These are phyloP conservation scores for Pyrrhosoma nymphula DNA, from an alignment of 2,888 invertebrate genomes.

Conservation along the genomic window DNA sequence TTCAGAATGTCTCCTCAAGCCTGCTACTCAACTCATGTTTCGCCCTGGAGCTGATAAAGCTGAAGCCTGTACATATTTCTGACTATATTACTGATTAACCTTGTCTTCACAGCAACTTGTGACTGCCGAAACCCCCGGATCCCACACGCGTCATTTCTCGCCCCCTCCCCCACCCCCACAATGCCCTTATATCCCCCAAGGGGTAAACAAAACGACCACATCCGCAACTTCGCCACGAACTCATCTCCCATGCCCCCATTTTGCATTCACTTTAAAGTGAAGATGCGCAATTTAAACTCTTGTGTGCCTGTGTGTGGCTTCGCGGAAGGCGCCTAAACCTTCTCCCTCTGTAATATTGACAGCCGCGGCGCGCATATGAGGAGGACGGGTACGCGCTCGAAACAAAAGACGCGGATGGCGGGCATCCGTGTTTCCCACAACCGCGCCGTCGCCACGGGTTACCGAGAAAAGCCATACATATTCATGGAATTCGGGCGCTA, in stretches of 20 bases:
- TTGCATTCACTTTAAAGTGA: not conserved
- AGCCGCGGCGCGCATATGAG: no score
- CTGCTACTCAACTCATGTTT: no score
- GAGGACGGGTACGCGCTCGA: not conserved
- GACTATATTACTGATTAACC: not conserved
- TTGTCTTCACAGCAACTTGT: not conserved
- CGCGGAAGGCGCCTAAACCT: not conserved
- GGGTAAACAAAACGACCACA: not conserved
- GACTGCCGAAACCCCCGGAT: not conserved
- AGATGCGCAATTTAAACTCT: not conserved
- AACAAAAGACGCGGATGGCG: not conserved
- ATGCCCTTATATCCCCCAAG: not conserved
- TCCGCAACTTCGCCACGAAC: not conserved
- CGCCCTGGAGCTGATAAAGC: no score
- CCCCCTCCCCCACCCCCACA: not conserved
- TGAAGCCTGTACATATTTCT: not conserved
- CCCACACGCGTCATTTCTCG: not conserved
- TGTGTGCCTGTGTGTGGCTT: no score
- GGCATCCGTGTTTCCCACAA: not conserved
- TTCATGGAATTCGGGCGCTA: not conserved
- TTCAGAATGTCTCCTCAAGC: no score
- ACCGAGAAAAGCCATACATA: not conserved
- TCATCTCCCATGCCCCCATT: not conserved
- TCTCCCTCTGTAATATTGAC: not conserved
- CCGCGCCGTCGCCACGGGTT: not conserved